These are phyloP conservation scores for Drosophila azteca DNA, from an alignment of 1,140 invertebrate genomes.

Conservation along the genomic window DNA sequence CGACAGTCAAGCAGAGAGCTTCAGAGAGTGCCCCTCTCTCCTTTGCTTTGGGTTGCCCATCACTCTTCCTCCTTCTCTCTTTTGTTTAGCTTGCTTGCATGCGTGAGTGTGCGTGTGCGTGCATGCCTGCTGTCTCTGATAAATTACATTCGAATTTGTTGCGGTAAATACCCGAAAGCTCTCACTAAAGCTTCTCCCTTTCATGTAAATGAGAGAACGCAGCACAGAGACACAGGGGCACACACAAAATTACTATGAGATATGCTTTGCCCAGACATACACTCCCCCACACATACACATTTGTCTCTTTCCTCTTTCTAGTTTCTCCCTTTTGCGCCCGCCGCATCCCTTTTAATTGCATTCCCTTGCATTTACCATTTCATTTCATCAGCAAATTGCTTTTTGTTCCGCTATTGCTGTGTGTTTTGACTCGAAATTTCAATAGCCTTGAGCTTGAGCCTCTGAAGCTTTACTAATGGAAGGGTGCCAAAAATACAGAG, in stretches of 20 bases:
- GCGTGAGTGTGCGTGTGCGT: no score
- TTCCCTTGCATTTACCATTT: constrained; percentile 52
- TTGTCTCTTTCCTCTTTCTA: constrained; percentile 15
- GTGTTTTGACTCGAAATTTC: constrained; percentile 33
- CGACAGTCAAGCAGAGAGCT: no score
- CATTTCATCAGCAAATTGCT: constrained; percentile 72
- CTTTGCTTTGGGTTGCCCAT: no score
- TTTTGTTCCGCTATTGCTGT: constrained; percentile 59
- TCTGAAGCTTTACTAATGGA: constrained; percentile 24
- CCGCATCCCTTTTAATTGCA: constrained; percentile 51
- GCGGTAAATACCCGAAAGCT: constrained; percentile 55
- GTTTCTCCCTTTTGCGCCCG: constrained; percentile 15
- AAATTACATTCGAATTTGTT: constrained; percentile 49
- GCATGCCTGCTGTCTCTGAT: constrained; percentile 4
- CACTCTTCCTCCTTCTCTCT: no score
- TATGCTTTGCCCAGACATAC: constrained; percentile 42
- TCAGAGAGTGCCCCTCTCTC: no score
- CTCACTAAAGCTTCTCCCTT: constrained; percentile 26
- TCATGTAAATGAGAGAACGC: constrained; percentile 43
- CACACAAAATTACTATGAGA: constrained; percentile 43
- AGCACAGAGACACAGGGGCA: constrained; percentile 23
- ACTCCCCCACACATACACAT: not conserved
- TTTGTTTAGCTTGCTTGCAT: not conserved
- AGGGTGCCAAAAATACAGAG: constrained; percentile 5
- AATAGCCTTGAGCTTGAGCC: constrained; percentile 26